Conservation (phyloP, 2,797 vertebrate species). For the Tiaroga cobitis region DNA sequence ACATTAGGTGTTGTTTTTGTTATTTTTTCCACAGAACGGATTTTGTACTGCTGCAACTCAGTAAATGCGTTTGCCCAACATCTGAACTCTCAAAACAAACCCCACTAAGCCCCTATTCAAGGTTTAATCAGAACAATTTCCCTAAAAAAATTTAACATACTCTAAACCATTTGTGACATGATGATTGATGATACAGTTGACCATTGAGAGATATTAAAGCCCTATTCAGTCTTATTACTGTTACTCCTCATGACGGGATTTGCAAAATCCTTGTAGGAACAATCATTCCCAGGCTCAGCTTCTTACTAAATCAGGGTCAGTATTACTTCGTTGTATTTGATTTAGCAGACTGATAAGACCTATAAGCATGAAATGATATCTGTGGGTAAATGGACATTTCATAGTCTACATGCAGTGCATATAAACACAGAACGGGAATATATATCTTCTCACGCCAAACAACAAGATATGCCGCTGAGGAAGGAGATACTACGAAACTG, state of each 20-base stretch:
- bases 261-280: background rate
- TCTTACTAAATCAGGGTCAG: slow-evolving; percentile 26
- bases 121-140: background rate
- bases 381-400: slow-evolving; percentile 8
- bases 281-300: slow-evolving; percentile 27
- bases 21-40: background rate
- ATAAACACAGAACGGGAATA: background rate
- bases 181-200: background rate
- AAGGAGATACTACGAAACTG: background rate
- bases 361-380: slow-evolving; percentile 5
- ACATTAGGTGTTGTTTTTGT: slow-evolving; percentile 66
- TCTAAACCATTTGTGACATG: background rate
- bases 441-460: slow-evolving; percentile 25
- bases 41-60: background rate
- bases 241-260: background rate
- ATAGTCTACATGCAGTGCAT: slow-evolving; percentile 12
- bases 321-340: slow-evolving; percentile 16
- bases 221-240: slow-evolving; percentile 29
- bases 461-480: background rate
- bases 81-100: slow-evolving; percentile 2
- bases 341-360: background rate
- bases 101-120: background rate
- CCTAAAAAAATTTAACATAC: background rate
- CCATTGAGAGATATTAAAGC: slow-evolving; percentile 19
- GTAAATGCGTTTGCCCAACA: background rate